These are phyloP conservation scores for Ptychobarbus kaznakovi DNA, from an alignment of 2,797 vertebrate species.

Conservation along the genomic window DNA sequence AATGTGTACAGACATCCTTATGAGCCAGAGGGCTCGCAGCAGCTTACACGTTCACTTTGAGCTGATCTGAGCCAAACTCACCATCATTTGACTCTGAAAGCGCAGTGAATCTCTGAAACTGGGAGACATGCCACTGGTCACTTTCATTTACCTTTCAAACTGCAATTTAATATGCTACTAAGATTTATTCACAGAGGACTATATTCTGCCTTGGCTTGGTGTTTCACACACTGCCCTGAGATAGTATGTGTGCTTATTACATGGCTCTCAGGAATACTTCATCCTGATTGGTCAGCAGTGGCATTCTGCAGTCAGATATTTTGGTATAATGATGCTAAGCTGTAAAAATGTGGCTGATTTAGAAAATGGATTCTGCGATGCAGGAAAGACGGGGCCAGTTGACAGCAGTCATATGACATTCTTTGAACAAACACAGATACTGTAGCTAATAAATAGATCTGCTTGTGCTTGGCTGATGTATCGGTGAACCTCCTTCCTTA, in stretches of 20 bases:
- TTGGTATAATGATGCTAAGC: background rate
- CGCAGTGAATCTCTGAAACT: slow-evolving; percentile 26
- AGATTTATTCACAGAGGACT: slow-evolving; percentile 25
- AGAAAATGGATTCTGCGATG: background rate
- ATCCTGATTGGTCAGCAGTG: background rate
- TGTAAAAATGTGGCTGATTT: background rate
- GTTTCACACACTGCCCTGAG: slow-evolving; percentile 27
- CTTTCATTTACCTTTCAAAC: slow-evolving; percentile 42
- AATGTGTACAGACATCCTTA: slow-evolving; percentile 38
- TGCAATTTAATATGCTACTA: slow-evolving; percentile 21
- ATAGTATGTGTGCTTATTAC: slow-evolving; percentile 10
- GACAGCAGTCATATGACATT: background rate
- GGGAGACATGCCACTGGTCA: slow-evolving; percentile 27
- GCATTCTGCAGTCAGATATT: background rate
- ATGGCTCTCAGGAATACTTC: slow-evolving; percentile 11
- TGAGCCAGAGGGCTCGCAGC: slow-evolving; percentile 59
- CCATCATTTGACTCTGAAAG: slow-evolving; percentile 26
- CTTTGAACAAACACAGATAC: background rate
- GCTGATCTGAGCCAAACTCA: slow-evolving; percentile 28
- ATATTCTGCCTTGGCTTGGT: slow-evolving; percentile 25
- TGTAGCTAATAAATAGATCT: background rate
- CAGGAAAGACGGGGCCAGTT: background rate
- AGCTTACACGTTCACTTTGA: slow-evolving; percentile 39
- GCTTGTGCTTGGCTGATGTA: background rate
- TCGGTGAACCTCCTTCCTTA: background rate